phyloP scores from a whole-genome alignment of 2,797 vertebrate species.

The Furcifer pardalis region DNA sequence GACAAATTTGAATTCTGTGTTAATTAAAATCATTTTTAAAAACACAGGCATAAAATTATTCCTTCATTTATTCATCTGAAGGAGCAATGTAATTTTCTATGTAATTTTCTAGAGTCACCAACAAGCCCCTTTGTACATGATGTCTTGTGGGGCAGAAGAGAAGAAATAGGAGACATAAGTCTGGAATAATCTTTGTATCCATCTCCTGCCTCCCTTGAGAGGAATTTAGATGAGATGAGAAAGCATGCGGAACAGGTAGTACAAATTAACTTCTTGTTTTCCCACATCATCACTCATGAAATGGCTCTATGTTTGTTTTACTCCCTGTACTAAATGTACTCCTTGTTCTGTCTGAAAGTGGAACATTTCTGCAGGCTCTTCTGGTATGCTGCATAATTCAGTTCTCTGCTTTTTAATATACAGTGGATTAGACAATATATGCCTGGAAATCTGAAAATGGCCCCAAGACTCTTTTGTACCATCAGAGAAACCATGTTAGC shows the following conservation, averaged over 20 bases:
- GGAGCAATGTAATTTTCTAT: neutral
- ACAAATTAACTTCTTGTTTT: neutral
- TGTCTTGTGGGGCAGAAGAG: neutral
- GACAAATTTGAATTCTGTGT: neutral
- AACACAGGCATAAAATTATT: neutral
- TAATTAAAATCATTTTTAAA: neutral
- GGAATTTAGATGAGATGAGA: neutral
- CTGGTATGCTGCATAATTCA: neutral
- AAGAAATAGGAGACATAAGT: neutral
- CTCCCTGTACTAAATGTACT: neutral
- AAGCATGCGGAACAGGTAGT: neutral
- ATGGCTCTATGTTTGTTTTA: neutral
- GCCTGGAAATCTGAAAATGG: slow-evolving; percentile 13
- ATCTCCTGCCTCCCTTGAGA: neutral
- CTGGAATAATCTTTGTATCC: neutral
- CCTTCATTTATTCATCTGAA: neutral
- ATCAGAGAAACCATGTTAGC: slow-evolving; percentile 5
- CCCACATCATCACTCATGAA: neutral
- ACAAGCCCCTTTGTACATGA: neutral
- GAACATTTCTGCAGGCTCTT: slow-evolving; percentile 4
- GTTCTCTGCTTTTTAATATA: slow-evolving; percentile 16
- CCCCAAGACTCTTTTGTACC: slow-evolving; percentile 12
- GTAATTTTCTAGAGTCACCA: too few relatives aligned
- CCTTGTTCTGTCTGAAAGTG: slow-evolving; percentile 1
- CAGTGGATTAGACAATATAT: neutral